Evolutionary conservation across 2,797 vertebrate species (phyloP).

Genomic region (Neosilurus mollespiculum): DNA sequence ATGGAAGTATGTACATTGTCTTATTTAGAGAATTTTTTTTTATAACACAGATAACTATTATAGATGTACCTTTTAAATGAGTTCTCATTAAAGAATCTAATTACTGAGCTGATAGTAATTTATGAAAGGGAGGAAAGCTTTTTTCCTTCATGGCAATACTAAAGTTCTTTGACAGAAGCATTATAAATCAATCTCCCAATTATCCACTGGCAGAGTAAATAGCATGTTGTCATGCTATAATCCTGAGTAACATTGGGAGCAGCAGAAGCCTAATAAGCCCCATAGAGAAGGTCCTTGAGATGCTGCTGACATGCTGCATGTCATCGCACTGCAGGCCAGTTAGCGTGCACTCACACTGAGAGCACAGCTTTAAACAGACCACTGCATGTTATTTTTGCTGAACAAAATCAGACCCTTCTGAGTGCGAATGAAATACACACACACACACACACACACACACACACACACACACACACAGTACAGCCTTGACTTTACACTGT

Average conservation of each 20-base stretch:
- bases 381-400: slow-evolving; percentile 57
- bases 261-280: slow-evolving; percentile 49
- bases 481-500: slow-evolving; percentile 36
- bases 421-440: slow-evolving; percentile 43
- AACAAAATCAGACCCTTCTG: slow-evolving; percentile 56
- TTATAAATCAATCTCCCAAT: slow-evolving; percentile 45
- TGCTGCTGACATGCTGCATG: slow-evolving; percentile 51
- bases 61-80: slow-evolving; percentile 59
- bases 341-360: slow-evolving; percentile 51
- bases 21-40: slow-evolving; percentile 68
- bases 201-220: slow-evolving; percentile 49
- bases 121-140: slow-evolving; percentile 50
- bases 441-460: slow-evolving; percentile 23
- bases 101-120: slow-evolving; percentile 57
- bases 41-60: slow-evolving; percentile 74
- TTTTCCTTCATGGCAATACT: slow-evolving; percentile 52
- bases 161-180: slow-evolving; percentile 35
- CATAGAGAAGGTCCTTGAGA: slow-evolving; percentile 42
- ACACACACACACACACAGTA: slow-evolving; percentile 28
- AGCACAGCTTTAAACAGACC: slow-evolving; percentile 52
- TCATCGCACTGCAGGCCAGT: slow-evolving; percentile 53
- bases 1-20: slow-evolving; percentile 62
- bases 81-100: slow-evolving; percentile 70
- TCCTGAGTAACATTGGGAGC: slow-evolving; percentile 51
- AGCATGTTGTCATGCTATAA: slow-evolving; percentile 48